Evolutionary conservation across 2,113 vertebrate species (phyloP).

Genomic region (Calonectris borealis): DNA sequence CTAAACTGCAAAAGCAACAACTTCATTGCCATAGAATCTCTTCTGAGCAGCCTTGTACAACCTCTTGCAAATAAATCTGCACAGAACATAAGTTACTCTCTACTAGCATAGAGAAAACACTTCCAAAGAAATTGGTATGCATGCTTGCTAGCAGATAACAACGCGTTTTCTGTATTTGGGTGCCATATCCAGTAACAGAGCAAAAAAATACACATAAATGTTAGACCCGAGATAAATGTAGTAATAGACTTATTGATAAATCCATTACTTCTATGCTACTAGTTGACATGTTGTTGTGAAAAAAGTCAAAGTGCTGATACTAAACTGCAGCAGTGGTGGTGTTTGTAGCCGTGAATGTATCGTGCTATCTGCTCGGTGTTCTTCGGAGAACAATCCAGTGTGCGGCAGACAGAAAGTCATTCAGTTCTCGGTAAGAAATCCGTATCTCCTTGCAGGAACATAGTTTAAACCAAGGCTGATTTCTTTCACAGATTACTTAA

Average conservation of each 20-base stretch:
- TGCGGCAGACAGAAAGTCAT: neutral
- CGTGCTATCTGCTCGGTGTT: rapidly evolving
- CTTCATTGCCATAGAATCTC: neutral
- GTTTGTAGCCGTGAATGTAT: neutral
- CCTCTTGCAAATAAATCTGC: neutral
- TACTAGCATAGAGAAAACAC: neutral
- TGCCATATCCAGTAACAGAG: neutral
- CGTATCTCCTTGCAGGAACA: neutral
- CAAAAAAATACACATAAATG: neutral
- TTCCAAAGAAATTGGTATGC: neutral
- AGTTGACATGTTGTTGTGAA: neutral
- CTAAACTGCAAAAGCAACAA: neutral
- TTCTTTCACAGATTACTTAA: slow-evolving; percentile 42
- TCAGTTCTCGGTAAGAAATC: neutral
- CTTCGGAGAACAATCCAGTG: rapidly evolving
- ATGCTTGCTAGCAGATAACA: neutral
- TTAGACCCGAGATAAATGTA: neutral
- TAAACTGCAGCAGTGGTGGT: neutral
- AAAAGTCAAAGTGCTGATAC: neutral
- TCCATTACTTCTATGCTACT: neutral
- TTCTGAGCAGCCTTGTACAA: neutral
- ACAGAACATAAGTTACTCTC: neutral
- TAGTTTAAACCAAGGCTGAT: slow-evolving; percentile 3
- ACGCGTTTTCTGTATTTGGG: neutral
- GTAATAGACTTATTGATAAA: neutral